Percentiles rank a stretch among this genome's conserved stretches.
Evolutionary conservation across 92 coral and sea anemone genomes (phyloP).

Genomic region (Zoanthus sociatus): DNA sequence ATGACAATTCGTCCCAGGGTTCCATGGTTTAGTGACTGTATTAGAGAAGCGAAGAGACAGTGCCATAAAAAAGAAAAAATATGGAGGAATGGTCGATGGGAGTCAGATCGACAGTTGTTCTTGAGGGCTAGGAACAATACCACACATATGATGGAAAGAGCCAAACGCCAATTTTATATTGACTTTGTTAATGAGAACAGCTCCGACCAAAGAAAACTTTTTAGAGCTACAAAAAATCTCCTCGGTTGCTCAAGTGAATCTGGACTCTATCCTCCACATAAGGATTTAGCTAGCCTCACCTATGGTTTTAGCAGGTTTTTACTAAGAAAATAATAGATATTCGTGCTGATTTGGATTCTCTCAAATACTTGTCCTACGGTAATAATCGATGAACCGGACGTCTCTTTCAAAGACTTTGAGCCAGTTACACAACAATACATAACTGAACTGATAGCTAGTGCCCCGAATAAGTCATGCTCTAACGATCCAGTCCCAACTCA

Average conservation of each 20-base stretch:
- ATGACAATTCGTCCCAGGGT: background rate
- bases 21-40: background rate
- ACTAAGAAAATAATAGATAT: conserved; percentile 49
- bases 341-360: conserved; percentile 35
- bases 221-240: conserved; percentile 39
- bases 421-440: conserved; percentile 9
- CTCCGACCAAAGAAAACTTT: conserved; percentile 50
- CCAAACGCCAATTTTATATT: conserved; percentile 26
- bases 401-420: conserved; percentile 31
- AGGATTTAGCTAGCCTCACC: conserved; percentile 37
- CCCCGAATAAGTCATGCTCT: conserved; percentile 14
- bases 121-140: background rate
- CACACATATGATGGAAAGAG: conserved; percentile 2
- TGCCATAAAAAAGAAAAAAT: background rate
- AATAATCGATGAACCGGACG: background rate
- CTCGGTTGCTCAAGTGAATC: conserved; percentile 31
- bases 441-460: background rate
- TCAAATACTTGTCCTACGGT: background rate
- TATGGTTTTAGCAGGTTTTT: conserved; percentile 56
- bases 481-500: conserved; percentile 40
- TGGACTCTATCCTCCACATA: conserved; percentile 34
- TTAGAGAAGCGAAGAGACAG: background rate
- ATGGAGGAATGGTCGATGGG: background rate
- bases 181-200: conserved; percentile 52
- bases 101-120: background rate